A percentile compares a stretch with the other conserved stretches of the same genome.
Conservation (phyloP, 2,888 invertebrate species). For the Mythimna albipuncta region DNA sequence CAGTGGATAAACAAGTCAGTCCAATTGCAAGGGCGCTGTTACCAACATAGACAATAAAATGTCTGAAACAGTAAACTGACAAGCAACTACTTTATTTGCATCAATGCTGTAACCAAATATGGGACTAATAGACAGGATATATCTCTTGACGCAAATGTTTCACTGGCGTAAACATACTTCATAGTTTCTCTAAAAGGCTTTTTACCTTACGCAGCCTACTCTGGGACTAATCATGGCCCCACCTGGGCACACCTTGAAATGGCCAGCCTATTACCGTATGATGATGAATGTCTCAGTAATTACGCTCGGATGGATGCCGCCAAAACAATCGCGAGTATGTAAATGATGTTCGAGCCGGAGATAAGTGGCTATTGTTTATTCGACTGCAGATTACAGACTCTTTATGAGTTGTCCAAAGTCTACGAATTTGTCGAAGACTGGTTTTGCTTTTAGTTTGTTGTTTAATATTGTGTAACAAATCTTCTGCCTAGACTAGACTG, state of each 20-base stretch:
- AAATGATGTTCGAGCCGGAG: conserved; percentile 38
- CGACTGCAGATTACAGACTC: conserved; percentile 25
- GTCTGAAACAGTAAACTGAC: conserved; percentile 1
- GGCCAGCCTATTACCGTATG: conserved; percentile 16
- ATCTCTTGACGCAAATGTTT: conserved; percentile 22
- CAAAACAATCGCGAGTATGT: conserved; percentile 50
- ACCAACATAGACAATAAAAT: conserved; percentile 1
- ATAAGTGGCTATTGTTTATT: conserved; percentile 54
- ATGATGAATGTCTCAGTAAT: conserved; percentile 30
- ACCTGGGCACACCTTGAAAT: conserved; percentile 44
- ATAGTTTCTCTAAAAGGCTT: conserved; percentile 42
- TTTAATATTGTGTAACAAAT: not conserved
- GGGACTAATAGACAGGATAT: conserved; percentile 10
- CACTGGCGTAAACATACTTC: conserved; percentile 25
- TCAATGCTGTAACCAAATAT: conserved; percentile 34
- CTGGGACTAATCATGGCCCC: conserved; percentile 28
- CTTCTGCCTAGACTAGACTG: not conserved
- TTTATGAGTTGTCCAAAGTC: conserved; percentile 19
- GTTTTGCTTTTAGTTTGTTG: conserved; percentile 10
- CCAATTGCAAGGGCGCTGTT: conserved; percentile 1
- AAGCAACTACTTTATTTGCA: conserved; percentile 18
- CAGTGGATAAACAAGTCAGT: not conserved
- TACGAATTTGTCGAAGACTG: conserved; percentile 20
- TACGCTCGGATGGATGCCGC: conserved; percentile 40
- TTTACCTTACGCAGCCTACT: conserved; percentile 48